Conservation (phyloP, 2,113 vertebrate genomes). For the Hippocampus mohnikei region DNA sequence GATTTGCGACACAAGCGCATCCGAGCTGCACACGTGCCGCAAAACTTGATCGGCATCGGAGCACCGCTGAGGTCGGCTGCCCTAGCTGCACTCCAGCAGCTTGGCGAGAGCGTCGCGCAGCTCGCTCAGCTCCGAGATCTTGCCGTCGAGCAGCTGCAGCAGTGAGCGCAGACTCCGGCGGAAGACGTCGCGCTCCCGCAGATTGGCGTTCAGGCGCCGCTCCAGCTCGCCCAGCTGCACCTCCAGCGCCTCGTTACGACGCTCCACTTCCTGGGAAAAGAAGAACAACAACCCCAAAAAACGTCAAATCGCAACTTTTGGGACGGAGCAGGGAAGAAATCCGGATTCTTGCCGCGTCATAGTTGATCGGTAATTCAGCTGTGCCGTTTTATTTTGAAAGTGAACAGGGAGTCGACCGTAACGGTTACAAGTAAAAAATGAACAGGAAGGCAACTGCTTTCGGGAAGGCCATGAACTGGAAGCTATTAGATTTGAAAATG, state of each 20-base stretch:
- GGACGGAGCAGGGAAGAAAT: no score
- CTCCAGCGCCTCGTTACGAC: slow-evolving; percentile 86
- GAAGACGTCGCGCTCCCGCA: slow-evolving; percentile 86
- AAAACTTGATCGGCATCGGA: slow-evolving; percentile 14
- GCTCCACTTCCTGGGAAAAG: slow-evolving; percentile 84
- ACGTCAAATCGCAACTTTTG: background rate
- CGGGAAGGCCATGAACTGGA: no score
- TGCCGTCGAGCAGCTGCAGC: slow-evolving; percentile 93
- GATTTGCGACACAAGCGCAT: no score
- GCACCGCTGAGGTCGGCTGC: slow-evolving; percentile 17
- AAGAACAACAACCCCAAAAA: background rate
- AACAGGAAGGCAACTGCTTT: no score
- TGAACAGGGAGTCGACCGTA: no score
- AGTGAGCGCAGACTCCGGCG: slow-evolving; percentile 89
- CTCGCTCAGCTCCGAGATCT: slow-evolving; percentile 95
- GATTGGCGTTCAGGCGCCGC: slow-evolving; percentile 89
- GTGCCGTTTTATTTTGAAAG: background rate
- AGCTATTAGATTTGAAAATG: no score
- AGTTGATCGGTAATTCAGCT: no score
- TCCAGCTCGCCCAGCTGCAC: slow-evolving; percentile 85
- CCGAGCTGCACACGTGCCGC: slow-evolving; percentile 15
- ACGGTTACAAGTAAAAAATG: no score
- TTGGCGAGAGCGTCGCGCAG: slow-evolving; percentile 90
- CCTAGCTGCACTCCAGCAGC: slow-evolving; percentile 80
- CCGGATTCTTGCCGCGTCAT: no score